phyloP scores from a whole-genome alignment of 2,113 vertebrate species.

The Cheirogaleus medius region DNA sequence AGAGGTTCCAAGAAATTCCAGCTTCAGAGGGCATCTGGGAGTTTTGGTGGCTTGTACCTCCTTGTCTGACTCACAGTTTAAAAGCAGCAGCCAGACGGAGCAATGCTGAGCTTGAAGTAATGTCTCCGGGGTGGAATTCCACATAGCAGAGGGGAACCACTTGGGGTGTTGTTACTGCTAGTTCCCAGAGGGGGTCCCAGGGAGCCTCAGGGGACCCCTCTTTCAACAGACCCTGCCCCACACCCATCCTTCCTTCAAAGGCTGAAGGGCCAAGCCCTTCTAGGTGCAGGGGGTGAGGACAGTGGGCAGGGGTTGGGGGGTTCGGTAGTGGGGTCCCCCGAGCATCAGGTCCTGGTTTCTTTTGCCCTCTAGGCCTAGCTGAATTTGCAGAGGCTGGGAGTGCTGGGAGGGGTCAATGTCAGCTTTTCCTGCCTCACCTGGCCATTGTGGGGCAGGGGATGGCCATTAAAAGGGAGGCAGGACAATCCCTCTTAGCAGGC shows the following conservation, averaged over 20 bases:
- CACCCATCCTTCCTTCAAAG: not conserved
- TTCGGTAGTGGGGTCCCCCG: not conserved
- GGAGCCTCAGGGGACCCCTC: not conserved
- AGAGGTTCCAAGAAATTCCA: not conserved
- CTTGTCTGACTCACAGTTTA: not conserved
- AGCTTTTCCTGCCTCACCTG: not conserved
- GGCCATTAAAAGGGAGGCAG: not conserved
- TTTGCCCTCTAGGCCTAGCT: not conserved
- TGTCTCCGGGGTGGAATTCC: not conserved
- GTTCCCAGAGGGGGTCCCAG: not conserved
- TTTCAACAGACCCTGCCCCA: not conserved
- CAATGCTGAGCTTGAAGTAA: not conserved
- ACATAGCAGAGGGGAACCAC: no score
- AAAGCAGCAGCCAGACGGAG: not conserved
- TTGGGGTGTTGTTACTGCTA: not conserved
- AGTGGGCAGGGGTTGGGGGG: not conserved
- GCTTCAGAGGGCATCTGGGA: not conserved
- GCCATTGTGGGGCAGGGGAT: not conserved
- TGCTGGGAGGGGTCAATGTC: not conserved
- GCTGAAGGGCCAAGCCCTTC: not conserved
- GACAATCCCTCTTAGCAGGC: not conserved
- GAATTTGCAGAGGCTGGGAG: not conserved
- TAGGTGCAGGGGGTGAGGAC: fast-evolving
- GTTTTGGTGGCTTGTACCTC: not conserved
- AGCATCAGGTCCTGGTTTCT: not conserved